These are phyloP conservation scores for Pterostichus madidus DNA, from an alignment of 2,888 invertebrate species.

Conservation along the genomic window DNA sequence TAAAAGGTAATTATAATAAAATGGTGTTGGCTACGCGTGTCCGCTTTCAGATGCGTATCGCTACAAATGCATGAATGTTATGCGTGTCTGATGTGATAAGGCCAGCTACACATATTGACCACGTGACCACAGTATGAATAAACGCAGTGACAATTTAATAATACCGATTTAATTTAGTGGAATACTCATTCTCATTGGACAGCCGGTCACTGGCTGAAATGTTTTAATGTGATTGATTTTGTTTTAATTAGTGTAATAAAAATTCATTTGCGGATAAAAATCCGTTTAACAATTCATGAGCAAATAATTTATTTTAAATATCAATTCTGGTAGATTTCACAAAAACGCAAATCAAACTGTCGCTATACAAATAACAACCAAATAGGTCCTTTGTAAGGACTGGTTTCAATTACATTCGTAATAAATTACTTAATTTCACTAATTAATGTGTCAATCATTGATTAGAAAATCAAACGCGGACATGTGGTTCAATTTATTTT, in stretches of 20 bases:
- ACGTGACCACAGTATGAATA: conserved; percentile 1
- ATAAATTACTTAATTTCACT: too few species aligned
- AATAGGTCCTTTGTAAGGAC: too few species aligned
- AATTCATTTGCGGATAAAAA: conserved; percentile 31
- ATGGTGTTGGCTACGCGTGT: conserved; percentile 7
- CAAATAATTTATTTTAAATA: conserved; percentile 30
- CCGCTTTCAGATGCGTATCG: neutral
- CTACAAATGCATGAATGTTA: conserved; percentile 35
- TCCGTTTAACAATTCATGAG: conserved; percentile 19
- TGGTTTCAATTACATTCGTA: too few species aligned
- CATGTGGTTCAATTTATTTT: too few species aligned
- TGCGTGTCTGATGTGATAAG: conserved; percentile 30
- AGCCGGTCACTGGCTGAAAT: neutral
- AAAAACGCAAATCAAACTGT: conserved; percentile 33
- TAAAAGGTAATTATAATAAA: conserved; percentile 48
- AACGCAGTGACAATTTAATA: conserved; percentile 39
- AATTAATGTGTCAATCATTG: too few species aligned
- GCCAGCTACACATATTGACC: neutral
- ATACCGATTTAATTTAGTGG: conserved; percentile 16
- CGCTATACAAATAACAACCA: neutral
- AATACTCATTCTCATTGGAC: too few species aligned
- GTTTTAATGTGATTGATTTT: conserved; percentile 33
- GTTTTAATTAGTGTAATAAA: conserved; percentile 28
- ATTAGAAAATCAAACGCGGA: too few species aligned
- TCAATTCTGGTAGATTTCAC: conserved; percentile 11